Evolutionary conservation across 2,888 invertebrate genomes (phyloP).

Genomic region (Pecten maximus): DNA sequence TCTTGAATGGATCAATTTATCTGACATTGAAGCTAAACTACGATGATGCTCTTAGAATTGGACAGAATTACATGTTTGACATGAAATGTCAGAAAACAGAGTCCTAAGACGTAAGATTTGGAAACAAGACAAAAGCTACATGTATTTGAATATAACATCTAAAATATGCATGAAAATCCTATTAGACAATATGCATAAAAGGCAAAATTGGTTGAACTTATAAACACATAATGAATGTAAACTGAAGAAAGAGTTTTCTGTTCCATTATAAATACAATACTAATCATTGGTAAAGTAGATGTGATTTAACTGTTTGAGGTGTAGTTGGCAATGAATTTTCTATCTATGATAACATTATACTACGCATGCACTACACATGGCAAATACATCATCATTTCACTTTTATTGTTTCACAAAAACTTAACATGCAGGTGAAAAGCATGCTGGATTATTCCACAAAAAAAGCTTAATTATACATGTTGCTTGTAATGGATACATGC

Average conservation of each 20-base stretch:
- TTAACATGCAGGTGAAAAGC: not conserved
- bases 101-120: too few relatives aligned
- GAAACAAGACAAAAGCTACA: too few relatives aligned
- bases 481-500: constrained; percentile 14
- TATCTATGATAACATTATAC: not conserved
- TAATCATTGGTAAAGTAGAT: not conserved
- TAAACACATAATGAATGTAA: too few relatives aligned
- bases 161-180: too few relatives aligned
- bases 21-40: too few relatives aligned
- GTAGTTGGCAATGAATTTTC: not conserved
- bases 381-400: not conserved
- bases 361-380: not conserved
- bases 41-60: too few relatives aligned
- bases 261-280: not conserved
- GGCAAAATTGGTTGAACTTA: too few relatives aligned
- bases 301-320: not conserved
- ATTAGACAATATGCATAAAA: too few relatives aligned
- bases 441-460: constrained; percentile 28
- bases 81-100: too few relatives aligned
- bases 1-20: too few relatives aligned
- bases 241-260: not conserved
- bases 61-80: too few relatives aligned
- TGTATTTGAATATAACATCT: too few relatives aligned
- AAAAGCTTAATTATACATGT: constrained; percentile 21
- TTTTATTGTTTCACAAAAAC: not conserved